Evolutionary conservation across 35 echinoderm and acorn worm species (phyloP).

Genomic region (Holothuria glaberrima): DNA sequence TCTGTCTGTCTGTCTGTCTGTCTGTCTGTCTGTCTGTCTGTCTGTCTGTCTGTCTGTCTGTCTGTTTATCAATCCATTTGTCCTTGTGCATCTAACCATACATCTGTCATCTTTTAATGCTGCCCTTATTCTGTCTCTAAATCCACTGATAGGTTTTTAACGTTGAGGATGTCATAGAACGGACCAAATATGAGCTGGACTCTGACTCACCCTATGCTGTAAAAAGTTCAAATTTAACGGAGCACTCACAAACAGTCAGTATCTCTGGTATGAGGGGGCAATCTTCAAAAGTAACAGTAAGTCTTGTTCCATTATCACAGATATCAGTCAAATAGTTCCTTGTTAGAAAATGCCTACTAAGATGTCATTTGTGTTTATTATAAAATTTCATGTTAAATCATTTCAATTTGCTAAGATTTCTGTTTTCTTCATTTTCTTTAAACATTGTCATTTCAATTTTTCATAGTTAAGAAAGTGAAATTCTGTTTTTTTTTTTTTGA

Average conservation of each 20-base stretch:
- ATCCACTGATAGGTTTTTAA: constrained; percentile 64
- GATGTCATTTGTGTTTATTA: background rate
- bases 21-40: too few species aligned
- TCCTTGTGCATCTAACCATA: too few species aligned
- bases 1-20: too few species aligned
- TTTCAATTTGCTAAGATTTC: too few species aligned
- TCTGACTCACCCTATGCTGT: constrained; percentile 87
- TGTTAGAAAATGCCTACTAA: background rate
- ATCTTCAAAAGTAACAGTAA: constrained; percentile 60
- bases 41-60: too few species aligned
- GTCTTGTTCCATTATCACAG: background rate
- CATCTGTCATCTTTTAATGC: too few species aligned
- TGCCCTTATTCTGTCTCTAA: background rate
- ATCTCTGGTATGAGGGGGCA: constrained; percentile 79
- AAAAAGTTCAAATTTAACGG: constrained; percentile 25
- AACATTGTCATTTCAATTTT: too few species aligned
- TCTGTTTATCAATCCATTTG: too few species aligned
- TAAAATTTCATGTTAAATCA: background rate
- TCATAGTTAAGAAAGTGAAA: too few species aligned
- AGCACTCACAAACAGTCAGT: constrained; percentile 54
- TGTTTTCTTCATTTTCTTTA: too few species aligned
- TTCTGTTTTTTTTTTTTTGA: too few species aligned
- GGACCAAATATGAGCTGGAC: constrained; percentile 71
- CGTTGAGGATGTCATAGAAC: constrained; percentile 83
- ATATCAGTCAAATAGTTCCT: background rate